phyloP scores from a whole-genome alignment of 2,113 vertebrate species.

The Scortum barcoo region DNA sequence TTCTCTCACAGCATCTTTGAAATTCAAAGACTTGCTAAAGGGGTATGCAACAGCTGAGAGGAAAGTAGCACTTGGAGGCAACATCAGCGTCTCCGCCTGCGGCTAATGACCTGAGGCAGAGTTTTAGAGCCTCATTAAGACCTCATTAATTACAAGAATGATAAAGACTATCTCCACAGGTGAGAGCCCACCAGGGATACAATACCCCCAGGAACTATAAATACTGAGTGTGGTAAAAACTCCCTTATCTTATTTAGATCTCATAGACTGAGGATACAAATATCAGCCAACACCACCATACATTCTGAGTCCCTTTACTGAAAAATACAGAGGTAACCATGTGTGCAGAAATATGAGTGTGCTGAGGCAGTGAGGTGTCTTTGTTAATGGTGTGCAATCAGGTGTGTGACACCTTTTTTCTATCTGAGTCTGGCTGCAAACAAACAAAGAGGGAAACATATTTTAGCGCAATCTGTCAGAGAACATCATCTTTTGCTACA shows the following conservation, averaged over 20 bases:
- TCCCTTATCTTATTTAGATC: not conserved
- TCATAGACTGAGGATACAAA: conserved; percentile 5
- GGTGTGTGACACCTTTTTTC: conserved; percentile 40
- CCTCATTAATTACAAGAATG: conserved; percentile 65
- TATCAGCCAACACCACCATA: not conserved
- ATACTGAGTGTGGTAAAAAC: not conserved
- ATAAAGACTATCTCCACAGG: conserved; percentile 66
- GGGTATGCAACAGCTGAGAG: conserved; percentile 44
- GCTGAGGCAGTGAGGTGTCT: conserved; percentile 15
- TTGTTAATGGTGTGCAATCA: conserved; percentile 48
- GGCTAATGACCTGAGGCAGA: conserved; percentile 56
- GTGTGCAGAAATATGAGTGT: not conserved
- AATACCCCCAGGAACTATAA: conserved; percentile 20
- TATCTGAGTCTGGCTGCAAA: conserved; percentile 19
- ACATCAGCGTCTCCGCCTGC: conserved; percentile 20
- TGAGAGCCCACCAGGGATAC: conserved; percentile 52
- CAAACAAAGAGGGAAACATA: conserved; percentile 26
- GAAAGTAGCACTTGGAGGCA: conserved; percentile 24
- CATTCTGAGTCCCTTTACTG: not conserved
- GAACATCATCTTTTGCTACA: conserved; percentile 18
- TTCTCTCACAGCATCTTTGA: conserved; percentile 10
- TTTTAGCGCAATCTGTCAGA: conserved; percentile 25
- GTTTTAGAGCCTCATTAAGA: conserved; percentile 56
- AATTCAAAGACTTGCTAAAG: conserved; percentile 11
- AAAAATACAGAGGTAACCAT: not conserved